Conservation (phyloP, 2,888 invertebrate genomes). For the Tethea ocularis region DNA sequence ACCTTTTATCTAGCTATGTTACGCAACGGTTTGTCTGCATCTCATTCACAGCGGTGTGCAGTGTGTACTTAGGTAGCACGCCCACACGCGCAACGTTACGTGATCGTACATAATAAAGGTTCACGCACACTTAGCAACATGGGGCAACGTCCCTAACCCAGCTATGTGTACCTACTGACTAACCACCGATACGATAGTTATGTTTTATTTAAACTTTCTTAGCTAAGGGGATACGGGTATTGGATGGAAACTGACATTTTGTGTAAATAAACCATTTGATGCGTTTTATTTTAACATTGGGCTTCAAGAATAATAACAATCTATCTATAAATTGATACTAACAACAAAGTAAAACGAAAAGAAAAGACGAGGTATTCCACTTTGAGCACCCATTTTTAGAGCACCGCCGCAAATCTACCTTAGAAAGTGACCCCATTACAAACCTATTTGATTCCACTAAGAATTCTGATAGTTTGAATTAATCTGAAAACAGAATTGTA, state of each 20-base stretch:
- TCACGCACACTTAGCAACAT: constrained; percentile 48
- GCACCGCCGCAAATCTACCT: too few species aligned
- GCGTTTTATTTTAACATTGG: background rate
- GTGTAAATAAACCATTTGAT: constrained; percentile 17
- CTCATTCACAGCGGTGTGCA: constrained; percentile 36
- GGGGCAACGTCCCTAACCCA: constrained; percentile 79
- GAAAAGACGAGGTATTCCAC: too few species aligned
- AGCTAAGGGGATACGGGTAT: constrained; percentile 49
- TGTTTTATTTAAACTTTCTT: constrained; percentile 84
- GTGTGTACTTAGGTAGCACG: constrained; percentile 70
- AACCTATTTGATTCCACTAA: background rate
- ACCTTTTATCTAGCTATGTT: constrained; percentile 8
- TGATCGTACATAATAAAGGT: constrained; percentile 62
- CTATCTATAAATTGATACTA: too few species aligned
- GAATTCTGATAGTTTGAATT: too few species aligned
- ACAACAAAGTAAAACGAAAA: too few species aligned
- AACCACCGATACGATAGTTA: constrained; percentile 58
- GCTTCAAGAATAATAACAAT: too few species aligned
- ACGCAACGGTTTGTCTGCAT: constrained; percentile 46
- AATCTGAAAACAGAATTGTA: background rate
- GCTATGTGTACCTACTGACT: constrained; percentile 49
- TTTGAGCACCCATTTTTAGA: too few species aligned
- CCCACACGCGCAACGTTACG: constrained; percentile 57
- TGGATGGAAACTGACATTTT: constrained; percentile 51
- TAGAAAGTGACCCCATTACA: too few species aligned